Percentiles rank a stretch among this genome's conserved stretches.
These are phyloP conservation scores for Sebastes flavidus DNA, from an alignment of 2,797 vertebrate genomes.

Conservation along the genomic window DNA sequence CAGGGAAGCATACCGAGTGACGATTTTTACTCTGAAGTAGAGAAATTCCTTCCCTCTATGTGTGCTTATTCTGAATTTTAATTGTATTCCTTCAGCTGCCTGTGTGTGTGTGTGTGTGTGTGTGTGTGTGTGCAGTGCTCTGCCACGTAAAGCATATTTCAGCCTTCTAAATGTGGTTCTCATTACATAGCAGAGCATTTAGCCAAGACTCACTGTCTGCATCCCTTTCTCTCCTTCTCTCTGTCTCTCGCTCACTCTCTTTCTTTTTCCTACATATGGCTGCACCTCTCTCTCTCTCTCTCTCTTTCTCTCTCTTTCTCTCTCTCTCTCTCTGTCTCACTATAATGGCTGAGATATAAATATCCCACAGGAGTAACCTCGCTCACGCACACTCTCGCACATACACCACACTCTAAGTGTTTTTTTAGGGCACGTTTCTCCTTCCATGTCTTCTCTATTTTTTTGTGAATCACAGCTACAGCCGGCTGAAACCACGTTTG, in stretches of 20 bases:
- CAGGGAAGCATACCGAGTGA: background rate
- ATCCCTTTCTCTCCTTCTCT: constrained; percentile 62
- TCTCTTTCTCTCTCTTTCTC: background rate
- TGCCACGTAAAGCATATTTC: constrained; percentile 82
- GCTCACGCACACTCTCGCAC: background rate
- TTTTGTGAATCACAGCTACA: background rate
- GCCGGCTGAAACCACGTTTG: background rate
- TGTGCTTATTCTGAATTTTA: constrained; percentile 24
- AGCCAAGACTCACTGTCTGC: constrained; percentile 82
- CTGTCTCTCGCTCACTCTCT: background rate
- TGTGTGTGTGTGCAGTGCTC: constrained; percentile 20
- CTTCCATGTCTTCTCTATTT: background rate
- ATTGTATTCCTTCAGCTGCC: constrained; percentile 20
- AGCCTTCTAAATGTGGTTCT: constrained; percentile 88
- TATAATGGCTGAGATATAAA: constrained; percentile 38
- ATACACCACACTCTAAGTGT: background rate
- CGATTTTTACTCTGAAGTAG: constrained; percentile 1
- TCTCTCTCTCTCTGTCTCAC: background rate
- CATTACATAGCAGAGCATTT: constrained; percentile 86
- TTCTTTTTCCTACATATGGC: constrained; percentile 6
- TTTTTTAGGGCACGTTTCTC: background rate
- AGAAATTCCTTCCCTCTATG: background rate
- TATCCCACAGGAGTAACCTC: constrained; percentile 28
- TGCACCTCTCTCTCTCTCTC: background rate
- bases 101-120: constrained; percentile 2